These are phyloP conservation scores for Spinus pinus DNA, from an alignment of 2,797 vertebrate species.

Conservation along the genomic window DNA sequence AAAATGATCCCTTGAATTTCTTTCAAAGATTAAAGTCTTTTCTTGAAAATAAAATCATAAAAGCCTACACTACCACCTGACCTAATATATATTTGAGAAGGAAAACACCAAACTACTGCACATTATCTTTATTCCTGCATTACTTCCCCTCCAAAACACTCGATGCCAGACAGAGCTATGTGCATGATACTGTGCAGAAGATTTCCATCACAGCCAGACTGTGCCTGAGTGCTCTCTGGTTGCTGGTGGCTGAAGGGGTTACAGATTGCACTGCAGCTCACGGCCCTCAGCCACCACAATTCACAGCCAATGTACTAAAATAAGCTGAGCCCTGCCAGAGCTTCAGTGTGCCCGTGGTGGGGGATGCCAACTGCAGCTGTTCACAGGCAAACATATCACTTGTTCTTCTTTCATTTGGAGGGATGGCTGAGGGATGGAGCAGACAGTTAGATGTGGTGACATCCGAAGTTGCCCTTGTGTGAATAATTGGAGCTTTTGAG, in stretches of 20 bases:
- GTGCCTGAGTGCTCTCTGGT: background rate
- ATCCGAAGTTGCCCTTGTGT: background rate
- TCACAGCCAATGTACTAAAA: background rate
- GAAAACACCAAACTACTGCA: background rate
- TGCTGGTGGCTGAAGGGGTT: background rate
- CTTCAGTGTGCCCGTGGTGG: rapidly evolving
- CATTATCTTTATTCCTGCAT: background rate
- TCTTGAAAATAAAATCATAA: background rate
- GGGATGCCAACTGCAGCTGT: background rate
- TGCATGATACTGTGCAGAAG: background rate
- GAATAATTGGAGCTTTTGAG: conserved; percentile 4
- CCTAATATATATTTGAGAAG: background rate
- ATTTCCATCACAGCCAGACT: background rate
- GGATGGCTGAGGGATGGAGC: background rate
- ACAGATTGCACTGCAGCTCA: rapidly evolving
- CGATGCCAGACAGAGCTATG: background rate
- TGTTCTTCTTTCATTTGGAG: background rate
- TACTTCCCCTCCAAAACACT: background rate
- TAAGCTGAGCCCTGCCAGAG: background rate
- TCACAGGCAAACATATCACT: background rate
- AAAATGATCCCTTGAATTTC: background rate
- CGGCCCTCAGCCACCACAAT: background rate
- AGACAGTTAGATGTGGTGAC: conserved; percentile 16
- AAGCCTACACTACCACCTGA: background rate
- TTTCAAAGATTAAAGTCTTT: background rate